A percentile compares a stretch with the other conserved stretches of the same genome.
These are phyloP conservation scores for Melanophora roralis DNA, from an alignment of 2,888 invertebrate species.

Conservation along the genomic window DNA sequence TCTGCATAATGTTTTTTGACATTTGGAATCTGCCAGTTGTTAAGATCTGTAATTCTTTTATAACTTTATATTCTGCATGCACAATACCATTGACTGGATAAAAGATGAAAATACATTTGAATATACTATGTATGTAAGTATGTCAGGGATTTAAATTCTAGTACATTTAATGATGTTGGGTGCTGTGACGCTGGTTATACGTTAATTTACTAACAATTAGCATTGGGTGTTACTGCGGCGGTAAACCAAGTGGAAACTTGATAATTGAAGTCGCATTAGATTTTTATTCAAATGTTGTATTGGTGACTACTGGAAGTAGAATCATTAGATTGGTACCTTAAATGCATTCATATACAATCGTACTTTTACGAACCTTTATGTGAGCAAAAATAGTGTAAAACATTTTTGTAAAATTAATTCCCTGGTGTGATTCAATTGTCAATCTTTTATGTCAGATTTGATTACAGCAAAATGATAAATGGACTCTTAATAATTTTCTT, in stretches of 20 bases:
- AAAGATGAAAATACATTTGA: not conserved
- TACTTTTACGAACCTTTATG: not conserved
- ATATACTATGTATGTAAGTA: too few relatives aligned
- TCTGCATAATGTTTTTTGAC: too few relatives aligned
- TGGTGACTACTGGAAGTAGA: not conserved
- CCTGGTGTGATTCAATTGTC: constrained; percentile 58
- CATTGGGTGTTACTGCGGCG: constrained; percentile 60
- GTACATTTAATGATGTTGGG: not conserved
- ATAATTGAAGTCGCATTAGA: constrained; percentile 32
- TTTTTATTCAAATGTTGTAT: constrained; percentile 29
- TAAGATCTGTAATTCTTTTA: constrained; percentile 33
- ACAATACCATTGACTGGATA: constrained; percentile 7
- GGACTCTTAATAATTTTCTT: not conserved
- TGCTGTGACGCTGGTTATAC: constrained; percentile 55
- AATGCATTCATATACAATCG: not conserved
- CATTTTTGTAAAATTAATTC: constrained; percentile 40
- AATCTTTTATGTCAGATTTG: constrained; percentile 59
- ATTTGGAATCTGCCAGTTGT: constrained; percentile 61
- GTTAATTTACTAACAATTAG: constrained; percentile 63
- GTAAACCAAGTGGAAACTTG: constrained; percentile 56
- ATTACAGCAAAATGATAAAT: constrained; percentile 48
- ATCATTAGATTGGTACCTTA: not conserved
- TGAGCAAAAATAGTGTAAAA: not conserved
- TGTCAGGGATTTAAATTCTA: constrained; percentile 15
- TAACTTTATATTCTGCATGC: not conserved